Evolutionary conservation across 2,888 invertebrate species (phyloP).

Genomic region (Biston betularia): DNA sequence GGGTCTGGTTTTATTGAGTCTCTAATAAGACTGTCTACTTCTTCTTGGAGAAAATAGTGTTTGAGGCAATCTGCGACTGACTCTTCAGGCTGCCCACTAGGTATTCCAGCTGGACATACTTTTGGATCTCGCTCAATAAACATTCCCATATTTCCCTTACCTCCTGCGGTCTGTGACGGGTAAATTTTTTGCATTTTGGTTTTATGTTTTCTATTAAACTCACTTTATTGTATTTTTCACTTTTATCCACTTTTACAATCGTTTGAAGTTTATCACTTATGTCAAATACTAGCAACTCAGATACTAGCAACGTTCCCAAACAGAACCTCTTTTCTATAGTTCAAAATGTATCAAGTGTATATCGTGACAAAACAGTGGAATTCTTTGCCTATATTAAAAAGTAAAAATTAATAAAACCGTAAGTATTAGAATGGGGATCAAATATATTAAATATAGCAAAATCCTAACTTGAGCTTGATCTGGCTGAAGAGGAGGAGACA

Average conservation of each 20-base stretch:
- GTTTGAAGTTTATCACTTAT: no score
- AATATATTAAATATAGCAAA: no score
- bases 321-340: no score
- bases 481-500: no score
- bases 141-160: constrained; percentile 59
- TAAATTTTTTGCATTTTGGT: constrained; percentile 12
- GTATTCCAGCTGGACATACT: constrained; percentile 57
- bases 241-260: not conserved
- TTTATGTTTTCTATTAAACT: not conserved
- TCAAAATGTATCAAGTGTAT: no score
- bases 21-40: constrained; percentile 55
- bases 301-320: no score
- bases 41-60: constrained; percentile 56
- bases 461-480: no score
- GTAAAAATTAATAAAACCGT: no score
- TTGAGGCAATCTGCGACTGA: constrained; percentile 44
- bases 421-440: no score
- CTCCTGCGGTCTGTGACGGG: constrained; percentile 46
- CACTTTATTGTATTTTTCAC: not conserved
- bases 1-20: constrained; percentile 52
- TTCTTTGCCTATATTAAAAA: no score
- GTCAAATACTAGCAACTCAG: not conserved
- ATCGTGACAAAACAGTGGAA: no score
- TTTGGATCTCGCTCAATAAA: constrained; percentile 56
- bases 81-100: constrained; percentile 45